A percentile compares a stretch with the other conserved stretches of the same genome.
phyloP scores from a whole-genome alignment of 2,888 invertebrate genomes.

The Notocelia uddmanniana region DNA sequence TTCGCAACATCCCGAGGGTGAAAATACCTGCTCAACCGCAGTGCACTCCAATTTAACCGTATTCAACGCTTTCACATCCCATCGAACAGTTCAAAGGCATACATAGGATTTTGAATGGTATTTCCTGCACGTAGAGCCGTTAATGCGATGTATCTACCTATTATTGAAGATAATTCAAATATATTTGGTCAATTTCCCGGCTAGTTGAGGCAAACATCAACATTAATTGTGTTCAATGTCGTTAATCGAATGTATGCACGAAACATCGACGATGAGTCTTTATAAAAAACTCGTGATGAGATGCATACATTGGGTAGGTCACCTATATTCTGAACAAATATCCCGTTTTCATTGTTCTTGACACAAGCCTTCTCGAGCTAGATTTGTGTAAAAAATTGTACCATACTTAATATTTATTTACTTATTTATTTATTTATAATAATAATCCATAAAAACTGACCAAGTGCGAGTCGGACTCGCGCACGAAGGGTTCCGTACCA shows the following conservation, averaged over 20 bases:
- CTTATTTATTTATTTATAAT: no score
- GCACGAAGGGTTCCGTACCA: no score
- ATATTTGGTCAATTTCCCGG: slow-evolving; percentile 20
- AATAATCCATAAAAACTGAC: no score
- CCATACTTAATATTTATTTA: no score
- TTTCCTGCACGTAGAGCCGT: neutral
- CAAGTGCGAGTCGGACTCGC: no score
- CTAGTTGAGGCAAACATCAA: slow-evolving; percentile 18
- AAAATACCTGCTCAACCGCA: slow-evolving; percentile 31
- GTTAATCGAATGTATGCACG: neutral
- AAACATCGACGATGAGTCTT: neutral
- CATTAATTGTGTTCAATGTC: neutral
- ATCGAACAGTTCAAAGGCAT: neutral
- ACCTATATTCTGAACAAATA: no score
- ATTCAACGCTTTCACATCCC: slow-evolving; percentile 17
- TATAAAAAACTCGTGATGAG: no score
- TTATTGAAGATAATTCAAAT: neutral
- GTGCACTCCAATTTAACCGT: slow-evolving; percentile 14
- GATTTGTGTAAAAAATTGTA: no score
- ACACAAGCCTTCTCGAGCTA: no score
- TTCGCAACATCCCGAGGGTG: slow-evolving; percentile 35
- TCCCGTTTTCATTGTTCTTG: no score
- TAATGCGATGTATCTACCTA: neutral
- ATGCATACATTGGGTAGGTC: no score
- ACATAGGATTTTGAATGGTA: slow-evolving; percentile 9